Base-by-base conservation (phyloP, 2,797 vertebrate genomes). In the Chelonia mydas region DNA sequence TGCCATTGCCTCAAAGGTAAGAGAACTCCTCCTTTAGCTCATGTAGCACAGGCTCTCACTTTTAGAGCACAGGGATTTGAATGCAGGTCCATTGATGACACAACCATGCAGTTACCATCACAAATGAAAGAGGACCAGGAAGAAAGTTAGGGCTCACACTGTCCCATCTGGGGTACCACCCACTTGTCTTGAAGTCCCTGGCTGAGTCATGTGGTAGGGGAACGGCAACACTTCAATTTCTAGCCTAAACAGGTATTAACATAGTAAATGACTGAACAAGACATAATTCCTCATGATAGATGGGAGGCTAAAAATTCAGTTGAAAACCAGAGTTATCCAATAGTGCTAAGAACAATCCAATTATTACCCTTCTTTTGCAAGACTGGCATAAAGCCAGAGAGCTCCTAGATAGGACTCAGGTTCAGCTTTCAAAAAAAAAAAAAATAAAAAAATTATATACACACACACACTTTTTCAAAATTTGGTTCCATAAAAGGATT, bases 1-100 rank as follows among this genome's bases (percentile, higher is more conserved):
- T 25, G 68, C 2, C 85, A 84, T 49, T 77, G 85, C 50, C 84
- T 95, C 86, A 65, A 91, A 94, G 89, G 72, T 68, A 1, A 28
- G 76, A 76, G 25, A 81, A 16, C 37, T 89, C 61, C 57, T 47
- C 54, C 55, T 79, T 3, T 50, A 94, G 92, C 92, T 93, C 82
- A 65, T 0, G 3, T 61, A 57, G 33, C 2, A 79, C 11, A 81
- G 68, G 87, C 72, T 80, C 11, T 25, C 13, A 55, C 76, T 28
- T 95, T 96, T 85, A 53, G 49, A 84, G 93, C 94, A 85, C 33
- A 80, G 88, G 79, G 55, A 72, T 41, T 12, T 72, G 65, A 41
- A 41, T 72, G n/a, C 21, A 72, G n/a, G n/a, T 41, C 11, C 37
- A 41, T 11, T 11, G 17, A 41, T 37, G 65, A 41, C 19, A 21